phyloP scores from a whole-genome alignment of 2,113 vertebrate species.

The Rattus rattus region DNA sequence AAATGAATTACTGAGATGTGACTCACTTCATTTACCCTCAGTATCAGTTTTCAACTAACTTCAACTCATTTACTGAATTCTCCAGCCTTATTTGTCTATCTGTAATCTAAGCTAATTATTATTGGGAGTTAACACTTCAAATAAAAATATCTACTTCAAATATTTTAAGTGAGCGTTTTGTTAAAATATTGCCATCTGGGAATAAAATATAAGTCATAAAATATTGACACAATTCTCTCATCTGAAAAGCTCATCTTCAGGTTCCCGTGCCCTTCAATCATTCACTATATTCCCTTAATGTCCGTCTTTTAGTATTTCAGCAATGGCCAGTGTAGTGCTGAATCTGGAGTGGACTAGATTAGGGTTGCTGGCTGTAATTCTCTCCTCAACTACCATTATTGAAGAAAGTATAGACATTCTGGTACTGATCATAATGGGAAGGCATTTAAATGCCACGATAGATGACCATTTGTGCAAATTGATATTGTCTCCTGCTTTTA shows the following conservation, averaged over 20 bases:
- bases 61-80: neutral
- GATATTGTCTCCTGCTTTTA: neutral
- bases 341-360: accelerated
- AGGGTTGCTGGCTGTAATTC: neutral
- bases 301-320: neutral
- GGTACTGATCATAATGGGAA: neutral
- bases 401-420: neutral
- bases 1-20: neutral
- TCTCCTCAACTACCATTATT: neutral
- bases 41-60: neutral
- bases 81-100: neutral
- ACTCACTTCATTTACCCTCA: neutral
- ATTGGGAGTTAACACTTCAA: neutral
- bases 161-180: neutral
- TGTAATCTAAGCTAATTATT: neutral
- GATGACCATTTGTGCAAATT: neutral
- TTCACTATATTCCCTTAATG: neutral
- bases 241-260: neutral
- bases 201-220: neutral
- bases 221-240: neutral
- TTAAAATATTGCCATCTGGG: neutral
- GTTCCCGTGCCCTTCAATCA: accelerated
- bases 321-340: neutral
- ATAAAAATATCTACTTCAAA: neutral
- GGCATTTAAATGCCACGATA: neutral